A percentile compares a stretch with the other conserved stretches of the same genome.
phyloP scores from a whole-genome alignment of 2,888 invertebrate species.

The Mylabris sibirica region DNA sequence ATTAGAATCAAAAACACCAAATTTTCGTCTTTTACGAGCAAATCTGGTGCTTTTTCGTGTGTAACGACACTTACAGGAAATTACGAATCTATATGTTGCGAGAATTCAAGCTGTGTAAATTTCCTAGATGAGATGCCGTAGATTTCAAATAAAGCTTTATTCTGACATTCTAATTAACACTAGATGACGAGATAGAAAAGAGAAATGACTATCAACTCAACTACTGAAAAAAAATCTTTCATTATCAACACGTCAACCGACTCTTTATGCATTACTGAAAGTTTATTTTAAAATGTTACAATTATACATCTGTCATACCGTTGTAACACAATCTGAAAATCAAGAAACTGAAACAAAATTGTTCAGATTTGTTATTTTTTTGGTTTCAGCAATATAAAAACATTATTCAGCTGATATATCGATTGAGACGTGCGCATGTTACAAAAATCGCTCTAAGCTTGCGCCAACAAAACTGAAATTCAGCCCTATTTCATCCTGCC shows the following conservation, averaged over 20 bases:
- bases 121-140: too few species aligned
- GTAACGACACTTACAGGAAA: too few species aligned
- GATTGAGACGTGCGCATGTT: conserved; percentile 32
- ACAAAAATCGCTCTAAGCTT: conserved; percentile 27
- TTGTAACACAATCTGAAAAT: neutral
- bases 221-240: neutral
- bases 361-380: neutral
- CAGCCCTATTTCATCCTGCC: conserved; percentile 2
- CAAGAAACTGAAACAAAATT: neutral
- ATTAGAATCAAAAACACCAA: too few species aligned
- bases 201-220: neutral
- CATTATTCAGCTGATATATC: conserved; percentile 26
- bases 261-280: neutral
- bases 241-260: neutral
- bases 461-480: conserved; percentile 25
- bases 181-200: neutral
- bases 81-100: too few species aligned
- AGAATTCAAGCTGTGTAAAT: too few species aligned
- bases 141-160: neutral
- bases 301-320: neutral
- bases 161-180: neutral
- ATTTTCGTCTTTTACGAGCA: too few species aligned
- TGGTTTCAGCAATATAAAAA: neutral
- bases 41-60: too few species aligned
- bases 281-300: neutral